Base-by-base conservation (phyloP, 2,888 invertebrate genomes). In the Temnothorax ravouxi region DNA sequence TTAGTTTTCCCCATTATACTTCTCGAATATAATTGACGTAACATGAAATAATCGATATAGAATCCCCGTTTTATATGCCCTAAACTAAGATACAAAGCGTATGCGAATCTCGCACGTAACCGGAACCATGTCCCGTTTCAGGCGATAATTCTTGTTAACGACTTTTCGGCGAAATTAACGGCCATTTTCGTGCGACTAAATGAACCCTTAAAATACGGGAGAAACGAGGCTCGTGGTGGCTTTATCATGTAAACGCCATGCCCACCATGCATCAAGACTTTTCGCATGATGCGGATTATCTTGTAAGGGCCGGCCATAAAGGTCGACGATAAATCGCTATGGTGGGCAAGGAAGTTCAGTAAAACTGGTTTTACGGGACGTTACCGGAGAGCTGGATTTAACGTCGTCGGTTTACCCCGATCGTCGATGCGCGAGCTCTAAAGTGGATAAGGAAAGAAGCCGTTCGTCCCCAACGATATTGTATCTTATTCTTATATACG, bases 251-350 rank as follows among this genome's bases (percentile, higher is more conserved):
- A 77, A 88, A 88, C 83, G 84, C 77, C 64, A 74, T 83, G 83
- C 77, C 61, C 18, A 29, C 64, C 69, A 86, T 86, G 86, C 84
- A 84, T 89, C 84, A 87, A 71, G 69, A 67, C 77, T 80, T 83
- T 87, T 83, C 85, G 80, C 69, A 52, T 59, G 82, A 85, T 64
- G 80, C 83, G 86, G 88, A 90, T 89, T 87, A 88, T 87, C 88
- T 85, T 59, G 86, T 84, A 85, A 90, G 85, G 87, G 82, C 50
- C 61, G 74, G 77, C 67, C 84, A 81, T 87, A 86, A 90, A 88
- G 88, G 86, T 81, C 84, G 87, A 64, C 87, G 87, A 89, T 89
- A 90, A 88, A 89, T 89, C 87, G 84, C 80, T 74, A 77, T 29
- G 77, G 44, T 38, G 74, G 74, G 69, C 77, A 74, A 87, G 81